These are phyloP conservation scores for Phymatocera aterrima DNA, from an alignment of 2,888 invertebrate species.

Conservation along the genomic window DNA sequence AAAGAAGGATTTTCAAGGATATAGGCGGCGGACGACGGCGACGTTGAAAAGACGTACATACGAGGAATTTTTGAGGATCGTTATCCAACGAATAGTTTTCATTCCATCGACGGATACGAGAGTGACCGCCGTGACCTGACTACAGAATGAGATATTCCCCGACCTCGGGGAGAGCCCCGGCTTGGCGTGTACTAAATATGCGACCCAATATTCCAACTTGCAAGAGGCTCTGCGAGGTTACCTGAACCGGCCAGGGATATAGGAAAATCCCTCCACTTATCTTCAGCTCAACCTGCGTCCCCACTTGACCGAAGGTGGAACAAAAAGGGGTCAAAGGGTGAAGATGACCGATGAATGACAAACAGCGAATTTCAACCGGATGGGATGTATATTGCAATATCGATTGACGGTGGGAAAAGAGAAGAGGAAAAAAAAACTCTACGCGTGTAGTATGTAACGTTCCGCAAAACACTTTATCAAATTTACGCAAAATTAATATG, in stretches of 20 bases:
- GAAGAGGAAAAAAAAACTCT: no score
- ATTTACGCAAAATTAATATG: no score
- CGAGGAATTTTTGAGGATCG: constrained; percentile 17
- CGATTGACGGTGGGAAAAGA: no score
- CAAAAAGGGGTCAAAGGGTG: not conserved
- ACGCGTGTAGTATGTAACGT: no score
- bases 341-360: constrained; percentile 24
- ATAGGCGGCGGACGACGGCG: not conserved
- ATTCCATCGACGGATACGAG: constrained; percentile 34
- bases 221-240: constrained; percentile 6
- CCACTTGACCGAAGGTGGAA: not conserved
- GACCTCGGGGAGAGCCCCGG: not conserved
- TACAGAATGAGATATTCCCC: constrained; percentile 31
- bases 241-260: constrained; percentile 30
- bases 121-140: constrained; percentile 31
- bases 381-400: no score
- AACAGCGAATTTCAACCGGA: constrained; percentile 7
- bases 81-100: constrained; percentile 40
- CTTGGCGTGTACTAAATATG: constrained; percentile 26
- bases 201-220: constrained; percentile 36
- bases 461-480: no score
- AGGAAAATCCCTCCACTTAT: constrained; percentile 12
- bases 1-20: not conserved
- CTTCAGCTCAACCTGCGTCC: constrained; percentile 24
- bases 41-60: constrained; percentile 7